Base-by-base conservation (phyloP, 2,113 vertebrate species). In the Beaufortia kweichowensis region DNA sequence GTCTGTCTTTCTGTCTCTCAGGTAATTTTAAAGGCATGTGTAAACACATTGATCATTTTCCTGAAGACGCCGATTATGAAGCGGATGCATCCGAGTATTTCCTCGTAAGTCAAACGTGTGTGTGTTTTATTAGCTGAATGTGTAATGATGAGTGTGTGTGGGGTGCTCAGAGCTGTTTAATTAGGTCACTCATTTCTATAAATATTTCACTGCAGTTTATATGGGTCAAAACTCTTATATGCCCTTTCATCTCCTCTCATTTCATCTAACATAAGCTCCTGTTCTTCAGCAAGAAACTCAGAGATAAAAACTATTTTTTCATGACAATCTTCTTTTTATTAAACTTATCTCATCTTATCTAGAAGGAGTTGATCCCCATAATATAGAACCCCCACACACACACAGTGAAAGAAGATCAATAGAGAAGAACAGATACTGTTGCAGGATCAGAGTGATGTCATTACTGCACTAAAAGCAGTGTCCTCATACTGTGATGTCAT, bases 31-130 rank as follows among this genome's bases (percentile, higher is more conserved):
- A 98, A 94, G 97, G 97, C 87, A 93, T 98, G 92, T 99, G 96
- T 92, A 99, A 97, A 92, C 95, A 97, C 91, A 98, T 99, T 77
- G 96, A 99, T 90, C 97, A 99, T 92, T 98, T 99, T 91, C 96
- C 96, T 17, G 97, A 99, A 90, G 96, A 98, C 81, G 94, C 96
- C 68, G 96, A 99, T 91, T 96, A 98, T 65, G 94, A 95, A 91
- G 97, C 97, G 28, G 97, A 99, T 82, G 95, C 95, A 79, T 95
- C 96, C 59, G 97, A 99, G 90, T 99, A 98, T 91, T 98, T 99
- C 91, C 93, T 99, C 95, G 96, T 99, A 92, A 98, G 97, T 96
- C 77, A 7, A 60, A 3, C 41, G 86, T 92, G 91, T 43, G 92
- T 59, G 19, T 66, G 61, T 67, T 35, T 35, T 10, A 9, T 35